phyloP scores from a whole-genome alignment of 2,113 vertebrate species.

The Apteryx owenii region DNA sequence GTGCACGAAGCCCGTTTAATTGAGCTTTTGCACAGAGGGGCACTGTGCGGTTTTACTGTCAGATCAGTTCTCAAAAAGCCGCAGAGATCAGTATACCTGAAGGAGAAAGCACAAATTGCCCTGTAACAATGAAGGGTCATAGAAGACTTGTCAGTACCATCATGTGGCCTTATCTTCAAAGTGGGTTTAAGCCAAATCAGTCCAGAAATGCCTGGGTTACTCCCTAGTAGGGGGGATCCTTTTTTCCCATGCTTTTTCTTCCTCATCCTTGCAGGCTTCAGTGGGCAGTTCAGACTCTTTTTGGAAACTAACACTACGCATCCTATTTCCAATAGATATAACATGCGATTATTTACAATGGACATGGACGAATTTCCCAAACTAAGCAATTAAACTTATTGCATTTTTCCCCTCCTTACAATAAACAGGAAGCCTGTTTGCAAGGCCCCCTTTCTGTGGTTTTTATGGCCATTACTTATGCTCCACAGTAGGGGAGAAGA shows the following conservation, averaged over 20 bases:
- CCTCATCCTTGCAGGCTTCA: background rate
- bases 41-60: background rate
- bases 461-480: constrained; percentile 63
- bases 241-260: constrained; percentile 27
- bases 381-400: constrained; percentile 46
- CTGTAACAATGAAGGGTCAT: background rate
- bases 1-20: background rate
- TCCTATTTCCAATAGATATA: constrained; percentile 36
- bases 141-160: background rate
- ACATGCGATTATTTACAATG: constrained; percentile 43
- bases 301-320: constrained; percentile 7
- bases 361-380: constrained; percentile 42
- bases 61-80: background rate
- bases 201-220: constrained; percentile 13
- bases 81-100: background rate
- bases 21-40: background rate
- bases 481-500: constrained; percentile 56
- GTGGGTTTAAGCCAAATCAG: constrained; percentile 5
- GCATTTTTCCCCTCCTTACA: background rate
- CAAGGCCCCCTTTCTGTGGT: constrained; percentile 48
- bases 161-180: constrained; percentile 31
- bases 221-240: constrained; percentile 10
- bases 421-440: constrained; percentile 33
- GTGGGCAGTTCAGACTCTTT: background rate
- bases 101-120: background rate